A percentile compares a stretch with the other conserved stretches of the same genome.
phyloP scores from a whole-genome alignment of 2,797 vertebrate genomes.

The Melanogrammus aeglefinus region DNA sequence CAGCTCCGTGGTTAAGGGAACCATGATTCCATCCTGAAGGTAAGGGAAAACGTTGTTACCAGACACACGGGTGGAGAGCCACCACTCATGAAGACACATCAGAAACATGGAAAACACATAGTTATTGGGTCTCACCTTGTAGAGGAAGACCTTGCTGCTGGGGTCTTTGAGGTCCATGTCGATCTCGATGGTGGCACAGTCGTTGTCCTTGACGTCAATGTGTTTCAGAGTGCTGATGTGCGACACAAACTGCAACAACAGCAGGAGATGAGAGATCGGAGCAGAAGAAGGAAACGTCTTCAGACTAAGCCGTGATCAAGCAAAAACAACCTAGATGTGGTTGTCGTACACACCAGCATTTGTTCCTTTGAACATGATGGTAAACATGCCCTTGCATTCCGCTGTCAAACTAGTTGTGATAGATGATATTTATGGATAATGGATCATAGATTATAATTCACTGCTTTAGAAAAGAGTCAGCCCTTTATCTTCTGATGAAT shows the following conservation, averaged over 20 bases:
- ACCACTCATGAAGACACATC: not conserved
- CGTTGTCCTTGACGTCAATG: slow-evolving; percentile 72
- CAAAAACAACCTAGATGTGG: too few species aligned
- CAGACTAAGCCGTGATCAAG: too few species aligned
- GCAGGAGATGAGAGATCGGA: not conserved
- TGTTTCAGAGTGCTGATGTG: slow-evolving; percentile 75
- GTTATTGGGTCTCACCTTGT: slow-evolving; percentile 77
- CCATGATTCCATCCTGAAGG: slow-evolving; percentile 79
- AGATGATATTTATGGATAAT: not conserved
- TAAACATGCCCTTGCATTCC: not conserved
- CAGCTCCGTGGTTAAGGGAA: slow-evolving; percentile 68
- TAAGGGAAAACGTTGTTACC: not conserved
- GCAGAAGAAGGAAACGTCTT: too few species aligned
- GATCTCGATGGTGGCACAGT: slow-evolving; percentile 79
- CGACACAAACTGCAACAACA: slow-evolving; percentile 72
- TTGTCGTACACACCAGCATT: not conserved
- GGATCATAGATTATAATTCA: not conserved
- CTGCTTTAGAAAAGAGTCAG: not conserved
- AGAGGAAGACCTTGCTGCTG: slow-evolving; percentile 80
- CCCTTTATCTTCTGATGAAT: not conserved
- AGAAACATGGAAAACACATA: not conserved
- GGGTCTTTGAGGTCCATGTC: slow-evolving; percentile 85
- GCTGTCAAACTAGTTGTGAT: not conserved
- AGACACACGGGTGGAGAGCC: too few species aligned
- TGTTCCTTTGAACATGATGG: not conserved